phyloP scores from a whole-genome alignment of 1,140 invertebrate genomes.

The Armadillidium nasatum region DNA sequence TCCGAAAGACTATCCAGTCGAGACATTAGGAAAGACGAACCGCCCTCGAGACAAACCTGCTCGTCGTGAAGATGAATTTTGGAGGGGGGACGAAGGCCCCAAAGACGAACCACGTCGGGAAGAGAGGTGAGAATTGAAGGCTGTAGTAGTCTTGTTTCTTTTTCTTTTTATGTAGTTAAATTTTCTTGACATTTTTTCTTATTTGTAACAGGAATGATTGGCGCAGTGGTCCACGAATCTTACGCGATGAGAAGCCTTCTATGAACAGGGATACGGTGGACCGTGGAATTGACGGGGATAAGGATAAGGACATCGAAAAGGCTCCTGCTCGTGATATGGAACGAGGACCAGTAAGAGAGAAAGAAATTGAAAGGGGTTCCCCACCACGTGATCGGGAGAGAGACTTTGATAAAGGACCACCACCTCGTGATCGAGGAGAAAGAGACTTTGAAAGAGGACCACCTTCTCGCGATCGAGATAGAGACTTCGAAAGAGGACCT shows the following conservation, averaged over 20 bases:
- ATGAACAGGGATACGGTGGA: neutral
- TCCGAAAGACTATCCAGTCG: conserved; percentile 27
- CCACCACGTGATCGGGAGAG: neutral
- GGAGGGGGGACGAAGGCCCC: neutral
- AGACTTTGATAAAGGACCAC: neutral
- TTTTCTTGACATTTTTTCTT: too few relatives aligned
- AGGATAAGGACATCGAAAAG: neutral
- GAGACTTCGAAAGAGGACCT: neutral
- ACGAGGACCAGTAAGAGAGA: neutral
- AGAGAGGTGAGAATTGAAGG: neutral
- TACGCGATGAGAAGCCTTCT: neutral
- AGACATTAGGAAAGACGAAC: conserved; percentile 40
- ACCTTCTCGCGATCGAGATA: neutral
- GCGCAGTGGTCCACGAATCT: neutral
- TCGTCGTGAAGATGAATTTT: conserved; percentile 22
- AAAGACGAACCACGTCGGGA: neutral
- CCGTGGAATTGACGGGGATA: neutral
- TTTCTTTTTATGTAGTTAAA: too few relatives aligned
- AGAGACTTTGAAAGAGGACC: conserved; percentile 1
- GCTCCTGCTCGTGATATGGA: neutral
- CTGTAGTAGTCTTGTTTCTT: too few relatives aligned
- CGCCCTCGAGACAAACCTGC: conserved; percentile 26
- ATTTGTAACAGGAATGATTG: neutral
- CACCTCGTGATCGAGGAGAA: neutral
- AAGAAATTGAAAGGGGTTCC: neutral